Base-by-base conservation (phyloP, 1,140 invertebrate species). In the Telenomus remus region DNA sequence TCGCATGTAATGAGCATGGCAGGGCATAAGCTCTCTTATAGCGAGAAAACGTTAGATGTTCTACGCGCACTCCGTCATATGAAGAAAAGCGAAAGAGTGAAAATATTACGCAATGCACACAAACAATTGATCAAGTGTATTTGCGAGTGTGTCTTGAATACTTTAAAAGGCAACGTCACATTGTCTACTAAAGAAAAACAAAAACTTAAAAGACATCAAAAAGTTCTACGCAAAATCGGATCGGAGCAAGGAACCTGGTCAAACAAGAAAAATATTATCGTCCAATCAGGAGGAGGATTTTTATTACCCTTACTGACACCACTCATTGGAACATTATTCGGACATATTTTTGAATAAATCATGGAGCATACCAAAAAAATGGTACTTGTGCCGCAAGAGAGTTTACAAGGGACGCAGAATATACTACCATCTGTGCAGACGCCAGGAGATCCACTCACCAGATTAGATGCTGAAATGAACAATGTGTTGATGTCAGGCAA, bases 141-240 rank as follows among this genome's bases (percentile, higher is more conserved):
- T 9, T 63, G 51, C 19, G 61, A 48, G 46, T 80, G 76, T 50
- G 69, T 55, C 0, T 56, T 78, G 11, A 80, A 80, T 48, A 56
- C 55, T 4, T 33, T 80, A 0, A 34, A 43, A 0, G 73, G 55
- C 0, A 59, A 64, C 9, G 15, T 76, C 4, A 12, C 19, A 8
- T 7, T 48, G 0, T 55, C 14, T 6, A 46, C 10, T 37, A 13
- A 12, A 33, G 19, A 56, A 27, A 61, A 50, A 15, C 27, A 14
- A 42, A 42, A 48, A 10, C 19, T 59, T 5, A 44, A 14, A 5
- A 35, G 37, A 35, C 34, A 49, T 37, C 44, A 12, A 10, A 19
- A 16, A 7, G 11, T 16, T 0, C 19, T 59, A 39, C 12, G 44
- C 10, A 61, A 33, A 33, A 8, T 53, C 4, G 15, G 33, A 0